Conservation (phyloP, 2,113 vertebrate species). For the Leucoraja erinaceus region DNA sequence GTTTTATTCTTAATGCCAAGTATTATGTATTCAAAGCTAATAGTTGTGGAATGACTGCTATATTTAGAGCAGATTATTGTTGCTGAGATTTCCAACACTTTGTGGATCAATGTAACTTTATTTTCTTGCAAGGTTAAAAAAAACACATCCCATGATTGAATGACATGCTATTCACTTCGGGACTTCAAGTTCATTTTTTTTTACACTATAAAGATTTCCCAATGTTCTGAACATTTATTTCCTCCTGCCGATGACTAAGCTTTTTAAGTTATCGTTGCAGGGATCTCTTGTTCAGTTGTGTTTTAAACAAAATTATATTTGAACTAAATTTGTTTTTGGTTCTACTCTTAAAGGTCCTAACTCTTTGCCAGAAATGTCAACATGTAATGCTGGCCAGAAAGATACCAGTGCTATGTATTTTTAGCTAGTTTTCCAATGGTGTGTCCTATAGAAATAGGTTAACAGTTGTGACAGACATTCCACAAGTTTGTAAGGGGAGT, state of each 20-base stretch:
- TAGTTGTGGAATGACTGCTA: neutral
- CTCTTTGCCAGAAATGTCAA: neutral
- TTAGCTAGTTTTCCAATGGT: neutral
- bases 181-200: neutral
- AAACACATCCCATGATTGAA: neutral
- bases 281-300: neutral
- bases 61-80: neutral
- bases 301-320: neutral
- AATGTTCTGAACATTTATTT: neutral
- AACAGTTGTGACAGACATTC: neutral
- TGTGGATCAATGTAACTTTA: neutral
- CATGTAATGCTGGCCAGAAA: too few species aligned
- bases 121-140: neutral
- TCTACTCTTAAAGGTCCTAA: neutral
- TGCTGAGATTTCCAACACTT: neutral
- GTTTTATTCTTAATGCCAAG: neutral
- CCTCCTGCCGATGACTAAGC: neutral
- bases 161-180: neutral
- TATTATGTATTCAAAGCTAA: neutral
- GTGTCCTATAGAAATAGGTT: neutral
- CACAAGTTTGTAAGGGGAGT: neutral
- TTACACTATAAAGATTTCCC: neutral
- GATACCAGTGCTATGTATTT: neutral
- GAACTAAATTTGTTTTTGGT: neutral
- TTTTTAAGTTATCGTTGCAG: neutral